phyloP scores from a whole-genome alignment of 2,888 invertebrate genomes.

The Drosophila planitibia region DNA sequence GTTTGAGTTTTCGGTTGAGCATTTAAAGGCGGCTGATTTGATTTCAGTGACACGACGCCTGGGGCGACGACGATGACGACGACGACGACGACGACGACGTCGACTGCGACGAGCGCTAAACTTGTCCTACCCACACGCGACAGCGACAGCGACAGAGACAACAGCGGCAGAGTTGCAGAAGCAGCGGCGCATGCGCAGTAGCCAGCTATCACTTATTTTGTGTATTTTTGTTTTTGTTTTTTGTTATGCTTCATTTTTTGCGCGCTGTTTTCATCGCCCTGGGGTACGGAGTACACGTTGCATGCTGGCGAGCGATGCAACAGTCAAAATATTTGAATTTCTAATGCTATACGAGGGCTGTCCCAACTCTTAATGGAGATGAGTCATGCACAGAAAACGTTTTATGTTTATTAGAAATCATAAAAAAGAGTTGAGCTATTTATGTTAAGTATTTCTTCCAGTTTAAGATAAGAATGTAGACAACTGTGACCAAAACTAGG shows the following conservation, averaged over 20 bases:
- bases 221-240: constrained; percentile 10
- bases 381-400: constrained; percentile 51
- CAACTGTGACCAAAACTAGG: not conserved
- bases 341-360: constrained; percentile 73
- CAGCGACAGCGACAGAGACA: constrained; percentile 19
- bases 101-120: constrained; percentile 39
- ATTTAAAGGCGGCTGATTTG: constrained; percentile 79
- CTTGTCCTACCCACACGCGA: constrained; percentile 61
- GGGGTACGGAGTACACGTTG: constrained; percentile 62
- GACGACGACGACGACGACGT: constrained; percentile 14
- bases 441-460: not conserved
- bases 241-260: constrained; percentile 9
- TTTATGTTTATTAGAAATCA: constrained; percentile 27
- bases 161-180: constrained; percentile 12
- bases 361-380: constrained; percentile 48
- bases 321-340: constrained; percentile 83
- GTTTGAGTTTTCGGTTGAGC: constrained; percentile 75
- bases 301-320: constrained; percentile 56
- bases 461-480: not conserved
- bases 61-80: constrained; percentile 58
- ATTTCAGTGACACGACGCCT: constrained; percentile 79
- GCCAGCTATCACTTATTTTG: constrained; percentile 57
- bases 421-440: constrained; percentile 16
- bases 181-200: constrained; percentile 69
- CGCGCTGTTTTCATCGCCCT: constrained; percentile 65